Evolutionary conservation across 2,888 invertebrate species (phyloP), one percentile per base, ranked within the genome.

Genomic region (Pimpla rufipes): DNA sequence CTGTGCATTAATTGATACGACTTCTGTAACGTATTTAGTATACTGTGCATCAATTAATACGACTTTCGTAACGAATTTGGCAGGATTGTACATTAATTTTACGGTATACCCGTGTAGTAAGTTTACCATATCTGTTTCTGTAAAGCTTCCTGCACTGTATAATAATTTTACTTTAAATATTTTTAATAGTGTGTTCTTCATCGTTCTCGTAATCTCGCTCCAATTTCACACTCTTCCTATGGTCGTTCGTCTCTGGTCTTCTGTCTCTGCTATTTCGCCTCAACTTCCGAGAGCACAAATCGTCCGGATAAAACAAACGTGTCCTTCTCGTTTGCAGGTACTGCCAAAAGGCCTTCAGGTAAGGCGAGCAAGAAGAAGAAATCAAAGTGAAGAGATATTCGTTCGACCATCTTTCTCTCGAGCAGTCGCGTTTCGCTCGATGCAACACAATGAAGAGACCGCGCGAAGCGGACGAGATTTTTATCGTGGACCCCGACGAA

Each of bases 281-380:
- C 42, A 45, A 2, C 29, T 71, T 21, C 6, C 35, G 57, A 23
- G 55, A 35, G 11, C 40, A 55, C 16, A 62, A n/a, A 70, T 79
- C 67, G 57, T 78, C 57, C 23, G 59, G 59, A 77, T 77, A 83
- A 68, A 83, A 37, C 13, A 29, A 29, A 29, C 29, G 45, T 70
- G 40, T 21, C n/a, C 62, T 79, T 85, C 81, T 88, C 87, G 79
- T 85, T 88, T 89, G 29, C 87, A 90, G 90, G 89, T 85, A 88
- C 85, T 74, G 79, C 83, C 80, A 84, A 86, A 87, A 87, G 86
- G 85, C 83, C 86, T 82, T 79, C 83, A 86, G 86, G 85, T 86
- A 90, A 88, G 85, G 84, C 85, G 81, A 85, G 75, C 85, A 88
- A 88, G 88, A 89, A 87, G 90, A 90, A 86, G 85, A 90, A 91